Evolutionary conservation across 2,113 vertebrate genomes (phyloP).

Genomic region (Murina feae): DNA sequence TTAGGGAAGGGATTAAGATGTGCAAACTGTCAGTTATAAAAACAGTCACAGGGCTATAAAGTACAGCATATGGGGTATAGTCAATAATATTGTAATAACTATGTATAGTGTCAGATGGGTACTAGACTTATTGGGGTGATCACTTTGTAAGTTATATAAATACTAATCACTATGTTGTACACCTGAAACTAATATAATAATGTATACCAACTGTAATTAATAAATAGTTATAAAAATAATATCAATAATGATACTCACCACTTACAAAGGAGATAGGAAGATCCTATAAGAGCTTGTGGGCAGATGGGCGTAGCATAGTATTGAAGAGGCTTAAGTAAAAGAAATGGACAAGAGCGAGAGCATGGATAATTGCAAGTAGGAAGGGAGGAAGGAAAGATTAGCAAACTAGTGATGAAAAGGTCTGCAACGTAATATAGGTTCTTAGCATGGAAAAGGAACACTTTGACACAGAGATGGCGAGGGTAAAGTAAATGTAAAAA

Average conservation of each 20-base stretch:
- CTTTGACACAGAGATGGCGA: background rate
- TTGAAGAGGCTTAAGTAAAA: background rate
- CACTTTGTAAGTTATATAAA: background rate
- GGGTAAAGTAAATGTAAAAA: background rate
- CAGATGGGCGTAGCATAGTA: background rate
- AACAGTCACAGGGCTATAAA: background rate
- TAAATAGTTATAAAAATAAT: background rate
- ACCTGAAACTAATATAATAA: background rate
- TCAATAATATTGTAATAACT: background rate
- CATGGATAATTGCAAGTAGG: background rate
- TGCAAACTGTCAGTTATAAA: background rate
- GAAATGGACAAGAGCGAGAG: background rate
- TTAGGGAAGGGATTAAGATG: background rate
- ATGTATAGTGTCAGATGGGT: background rate
- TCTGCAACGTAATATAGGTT: background rate
- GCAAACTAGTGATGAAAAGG: background rate
- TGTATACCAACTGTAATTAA: background rate
- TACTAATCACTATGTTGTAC: background rate
- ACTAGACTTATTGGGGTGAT: background rate
- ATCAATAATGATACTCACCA: constrained; percentile 52
- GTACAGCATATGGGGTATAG: background rate
- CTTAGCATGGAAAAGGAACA: background rate
- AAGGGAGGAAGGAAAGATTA: background rate
- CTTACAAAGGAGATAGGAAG: constrained; percentile 56
- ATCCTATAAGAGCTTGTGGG: background rate